These are phyloP conservation scores for Arion vulgaris DNA, from an alignment of 1,140 invertebrate species.

Conservation along the genomic window DNA sequence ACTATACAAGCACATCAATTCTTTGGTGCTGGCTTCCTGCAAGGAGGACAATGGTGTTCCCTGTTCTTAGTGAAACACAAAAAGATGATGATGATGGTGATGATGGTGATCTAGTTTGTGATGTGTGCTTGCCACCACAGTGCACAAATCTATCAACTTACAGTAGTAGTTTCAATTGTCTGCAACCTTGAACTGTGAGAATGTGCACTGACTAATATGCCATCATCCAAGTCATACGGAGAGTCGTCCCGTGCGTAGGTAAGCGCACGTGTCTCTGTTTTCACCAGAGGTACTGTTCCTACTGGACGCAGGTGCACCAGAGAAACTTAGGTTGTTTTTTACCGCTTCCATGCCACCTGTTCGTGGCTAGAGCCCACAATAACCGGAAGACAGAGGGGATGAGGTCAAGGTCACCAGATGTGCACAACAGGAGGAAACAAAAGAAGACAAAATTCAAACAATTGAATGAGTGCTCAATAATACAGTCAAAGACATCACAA, in stretches of 20 bases:
- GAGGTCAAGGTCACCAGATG: not conserved
- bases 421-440: slow-evolving; percentile 6
- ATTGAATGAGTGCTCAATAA: not conserved
- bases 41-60: too few species aligned
- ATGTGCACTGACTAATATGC: slow-evolving; percentile 59
- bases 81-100: too few species aligned
- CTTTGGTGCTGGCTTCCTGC: too few species aligned
- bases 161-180: slow-evolving; percentile 65
- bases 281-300: slow-evolving; percentile 81
- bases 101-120: too few species aligned
- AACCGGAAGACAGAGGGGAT: not conserved
- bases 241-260: slow-evolving; percentile 61
- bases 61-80: too few species aligned
- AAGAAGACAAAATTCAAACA: not conserved
- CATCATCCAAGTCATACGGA: slow-evolving; percentile 49
- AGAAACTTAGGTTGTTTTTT: slow-evolving; percentile 75
- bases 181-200: slow-evolving; percentile 60
- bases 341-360: slow-evolving; percentile 82
- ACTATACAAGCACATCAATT: too few species aligned
- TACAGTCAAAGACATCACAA: not conserved
- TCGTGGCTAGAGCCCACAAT: slow-evolving; percentile 67
- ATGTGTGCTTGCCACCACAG: not conserved
- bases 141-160: slow-evolving; percentile 46
- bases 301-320: slow-evolving; percentile 72
- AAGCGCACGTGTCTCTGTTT: slow-evolving; percentile 83